These are phyloP conservation scores for Drosophila pseudoobscura DNA, from an alignment of 1,140 invertebrate species.

Conservation along the genomic window DNA sequence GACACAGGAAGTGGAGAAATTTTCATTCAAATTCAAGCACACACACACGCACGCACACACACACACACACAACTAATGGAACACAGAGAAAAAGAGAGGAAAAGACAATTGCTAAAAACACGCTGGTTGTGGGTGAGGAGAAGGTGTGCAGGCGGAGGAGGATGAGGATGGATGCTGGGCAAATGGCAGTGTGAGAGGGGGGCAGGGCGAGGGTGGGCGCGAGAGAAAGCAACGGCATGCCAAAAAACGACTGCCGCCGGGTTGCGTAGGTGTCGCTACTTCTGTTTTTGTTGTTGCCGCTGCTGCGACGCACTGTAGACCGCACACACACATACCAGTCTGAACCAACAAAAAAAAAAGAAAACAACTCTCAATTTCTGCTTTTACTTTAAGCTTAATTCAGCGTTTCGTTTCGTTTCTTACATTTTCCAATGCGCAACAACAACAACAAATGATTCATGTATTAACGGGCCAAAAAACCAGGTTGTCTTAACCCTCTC, in stretches of 20 bases:
- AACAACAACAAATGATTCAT: constrained; percentile 16
- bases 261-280: constrained; percentile 66
- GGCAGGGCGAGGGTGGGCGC: constrained; percentile 20
- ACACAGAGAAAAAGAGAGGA: no score
- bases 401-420: constrained; percentile 59
- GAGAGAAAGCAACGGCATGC: constrained; percentile 70
- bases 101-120: no score
- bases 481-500: no score
- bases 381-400: constrained; percentile 73
- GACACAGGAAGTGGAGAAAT: constrained; percentile 53
- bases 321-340: constrained; percentile 22
- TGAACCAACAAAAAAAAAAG: constrained; percentile 22
- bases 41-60: constrained; percentile 1
- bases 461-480: not conserved
- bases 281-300: constrained; percentile 7
- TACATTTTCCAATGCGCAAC: constrained; percentile 31
- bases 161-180: constrained; percentile 9
- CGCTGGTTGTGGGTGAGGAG: not conserved
- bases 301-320: constrained; percentile 19
- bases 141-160: no score
- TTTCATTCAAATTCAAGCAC: constrained; percentile 36
- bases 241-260: constrained; percentile 29
- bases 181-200: not conserved
- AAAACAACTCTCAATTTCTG: constrained; percentile 77
- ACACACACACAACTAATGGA: no score